Percentiles rank a stretch among this genome's conserved stretches.
These are phyloP conservation scores for Martes martes DNA, from an alignment of 2,113 vertebrate genomes.

Conservation along the genomic window DNA sequence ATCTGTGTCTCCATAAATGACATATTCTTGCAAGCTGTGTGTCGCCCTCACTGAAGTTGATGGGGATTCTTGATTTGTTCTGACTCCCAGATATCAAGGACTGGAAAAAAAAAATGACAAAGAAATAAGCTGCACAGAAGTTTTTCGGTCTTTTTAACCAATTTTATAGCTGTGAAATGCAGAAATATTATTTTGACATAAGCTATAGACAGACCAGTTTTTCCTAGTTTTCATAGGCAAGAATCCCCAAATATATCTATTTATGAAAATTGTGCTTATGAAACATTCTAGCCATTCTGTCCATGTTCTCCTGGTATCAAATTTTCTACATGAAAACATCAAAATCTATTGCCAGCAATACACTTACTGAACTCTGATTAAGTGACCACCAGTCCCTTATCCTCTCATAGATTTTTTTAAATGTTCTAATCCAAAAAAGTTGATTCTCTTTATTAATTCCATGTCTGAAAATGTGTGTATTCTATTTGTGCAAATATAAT, in stretches of 20 bases:
- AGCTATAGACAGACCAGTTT: not conserved
- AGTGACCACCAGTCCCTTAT: not conserved
- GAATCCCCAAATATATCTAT: not conserved
- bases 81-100: not conserved
- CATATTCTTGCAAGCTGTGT: not conserved
- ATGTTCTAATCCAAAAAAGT: not conserved
- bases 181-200: slow-evolving; percentile 16
- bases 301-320: not conserved
- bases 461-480: not conserved
- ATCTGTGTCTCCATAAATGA: not conserved
- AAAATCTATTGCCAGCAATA: not conserved
- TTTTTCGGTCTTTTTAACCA: not conserved
- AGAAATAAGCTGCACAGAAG: not conserved
- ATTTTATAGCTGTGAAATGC: not conserved
- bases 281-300: not conserved
- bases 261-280: not conserved
- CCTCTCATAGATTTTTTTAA: not conserved
- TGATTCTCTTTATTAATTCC: not conserved
- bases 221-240: not conserved
- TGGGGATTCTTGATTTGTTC: not conserved
- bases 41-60: not conserved
- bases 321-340: not conserved
- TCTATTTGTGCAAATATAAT: not conserved
- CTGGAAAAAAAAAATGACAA: not conserved
- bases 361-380: not conserved